phyloP scores from a whole-genome alignment of 2,797 vertebrate species.

The Sebastolobus alascanus region DNA sequence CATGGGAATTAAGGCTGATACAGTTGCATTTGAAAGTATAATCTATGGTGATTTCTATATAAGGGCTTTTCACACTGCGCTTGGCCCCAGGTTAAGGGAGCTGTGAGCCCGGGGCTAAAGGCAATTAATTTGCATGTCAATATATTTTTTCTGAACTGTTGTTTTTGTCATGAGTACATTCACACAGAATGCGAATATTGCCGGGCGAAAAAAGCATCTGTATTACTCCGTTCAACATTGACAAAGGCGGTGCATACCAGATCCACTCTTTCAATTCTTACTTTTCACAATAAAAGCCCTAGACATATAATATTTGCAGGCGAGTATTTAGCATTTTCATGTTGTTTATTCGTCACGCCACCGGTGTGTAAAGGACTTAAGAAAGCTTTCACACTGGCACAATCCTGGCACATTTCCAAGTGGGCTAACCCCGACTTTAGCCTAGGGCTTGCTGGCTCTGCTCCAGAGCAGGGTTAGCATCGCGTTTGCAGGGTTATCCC shows the following conservation, averaged over 20 bases:
- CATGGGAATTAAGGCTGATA: background rate
- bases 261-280: too few species aligned
- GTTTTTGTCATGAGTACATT: too few species aligned
- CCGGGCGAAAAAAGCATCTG: too few species aligned
- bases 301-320: too few species aligned
- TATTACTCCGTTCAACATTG: too few species aligned
- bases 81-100: background rate
- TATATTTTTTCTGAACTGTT: too few species aligned
- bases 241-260: too few species aligned
- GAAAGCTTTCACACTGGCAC: background rate
- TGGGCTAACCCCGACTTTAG: background rate
- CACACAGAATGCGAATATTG: too few species aligned
- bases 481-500: rapidly evolving
- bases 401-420: background rate
- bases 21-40: background rate
- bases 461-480: background rate
- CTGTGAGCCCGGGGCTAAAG: background rate
- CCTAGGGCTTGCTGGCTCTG: background rate
- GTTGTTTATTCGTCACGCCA: too few species aligned
- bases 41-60: background rate
- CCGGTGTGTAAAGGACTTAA: background rate
- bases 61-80: background rate
- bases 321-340: too few species aligned
- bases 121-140: too few species aligned
- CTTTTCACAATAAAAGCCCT: too few species aligned